Percentiles rank a stretch among this genome's conserved stretches.
Evolutionary conservation across 1,140 invertebrate genomes (phyloP).

Genomic region (Aphaenogaster floridana): DNA sequence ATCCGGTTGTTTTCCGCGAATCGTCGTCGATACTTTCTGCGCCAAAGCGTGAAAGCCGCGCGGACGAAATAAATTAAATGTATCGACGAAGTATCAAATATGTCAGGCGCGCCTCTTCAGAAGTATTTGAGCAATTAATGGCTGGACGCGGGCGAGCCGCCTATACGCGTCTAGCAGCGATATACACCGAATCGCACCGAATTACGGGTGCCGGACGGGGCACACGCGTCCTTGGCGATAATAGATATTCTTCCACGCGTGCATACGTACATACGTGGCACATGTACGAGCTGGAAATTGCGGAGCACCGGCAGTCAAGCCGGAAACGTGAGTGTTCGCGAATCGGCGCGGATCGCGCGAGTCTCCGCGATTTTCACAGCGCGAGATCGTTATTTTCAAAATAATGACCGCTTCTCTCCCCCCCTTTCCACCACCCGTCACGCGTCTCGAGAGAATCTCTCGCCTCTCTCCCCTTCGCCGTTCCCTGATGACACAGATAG

Average conservation of each 20-base stretch:
- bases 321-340: constrained; percentile 48
- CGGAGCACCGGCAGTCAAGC: constrained; percentile 67
- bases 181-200: constrained; percentile 44
- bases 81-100: not conserved
- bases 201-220: constrained; percentile 36
- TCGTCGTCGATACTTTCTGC: not conserved
- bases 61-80: not conserved
- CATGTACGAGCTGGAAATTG: constrained; percentile 57
- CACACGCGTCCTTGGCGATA: constrained; percentile 63
- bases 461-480: not conserved
- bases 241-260: constrained; percentile 22
- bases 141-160: not conserved
- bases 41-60: no score
- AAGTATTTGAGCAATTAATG: not conserved
- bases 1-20: not conserved
- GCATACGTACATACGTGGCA: constrained; percentile 15
- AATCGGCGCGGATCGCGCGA: constrained; percentile 20
- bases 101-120: not conserved
- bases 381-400: constrained; percentile 7
- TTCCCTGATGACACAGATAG: constrained; percentile 27
- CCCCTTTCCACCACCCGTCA: not conserved
- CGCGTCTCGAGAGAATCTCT: not conserved
- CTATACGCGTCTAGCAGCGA: not conserved
- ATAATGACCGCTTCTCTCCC: not conserved
- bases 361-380: not conserved